Evolutionary conservation across 2,888 invertebrate genomes (phyloP).

Genomic region (Nudaria mundana): DNA sequence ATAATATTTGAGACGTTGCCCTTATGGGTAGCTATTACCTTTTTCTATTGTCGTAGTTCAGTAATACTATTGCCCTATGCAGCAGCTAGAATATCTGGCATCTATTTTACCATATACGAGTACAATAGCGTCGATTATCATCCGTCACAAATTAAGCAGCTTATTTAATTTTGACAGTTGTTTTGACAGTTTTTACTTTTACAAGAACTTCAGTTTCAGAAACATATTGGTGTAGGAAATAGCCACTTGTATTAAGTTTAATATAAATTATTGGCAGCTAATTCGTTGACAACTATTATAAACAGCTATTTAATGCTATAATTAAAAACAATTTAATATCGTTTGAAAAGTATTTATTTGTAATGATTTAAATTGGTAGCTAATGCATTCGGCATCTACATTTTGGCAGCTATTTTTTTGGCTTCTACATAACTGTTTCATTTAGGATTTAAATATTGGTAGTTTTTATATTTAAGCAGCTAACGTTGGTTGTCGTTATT

Average conservation of each 20-base stretch:
- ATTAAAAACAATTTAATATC: no score
- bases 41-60: no score
- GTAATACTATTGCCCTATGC: slow-evolving; percentile 33
- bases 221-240: background rate
- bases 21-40: slow-evolving; percentile 27
- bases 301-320: background rate
- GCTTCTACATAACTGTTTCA: background rate
- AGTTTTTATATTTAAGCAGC: background rate
- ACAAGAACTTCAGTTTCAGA: no score
- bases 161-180: background rate
- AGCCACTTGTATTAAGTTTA: no score
- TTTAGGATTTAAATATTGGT: background rate
- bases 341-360: background rate
- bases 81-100: slow-evolving; percentile 33
- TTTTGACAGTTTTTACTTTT: no score
- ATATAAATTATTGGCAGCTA: background rate
- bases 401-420: background rate
- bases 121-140: no score
- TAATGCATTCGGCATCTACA: background rate
- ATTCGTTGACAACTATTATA: background rate
- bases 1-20: slow-evolving; percentile 23
- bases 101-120: background rate
- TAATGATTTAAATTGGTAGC: background rate
- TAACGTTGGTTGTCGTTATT: no score
- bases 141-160: background rate